Base-by-base conservation (phyloP, 2,888 invertebrate species). In the Panzeria rudis region DNA sequence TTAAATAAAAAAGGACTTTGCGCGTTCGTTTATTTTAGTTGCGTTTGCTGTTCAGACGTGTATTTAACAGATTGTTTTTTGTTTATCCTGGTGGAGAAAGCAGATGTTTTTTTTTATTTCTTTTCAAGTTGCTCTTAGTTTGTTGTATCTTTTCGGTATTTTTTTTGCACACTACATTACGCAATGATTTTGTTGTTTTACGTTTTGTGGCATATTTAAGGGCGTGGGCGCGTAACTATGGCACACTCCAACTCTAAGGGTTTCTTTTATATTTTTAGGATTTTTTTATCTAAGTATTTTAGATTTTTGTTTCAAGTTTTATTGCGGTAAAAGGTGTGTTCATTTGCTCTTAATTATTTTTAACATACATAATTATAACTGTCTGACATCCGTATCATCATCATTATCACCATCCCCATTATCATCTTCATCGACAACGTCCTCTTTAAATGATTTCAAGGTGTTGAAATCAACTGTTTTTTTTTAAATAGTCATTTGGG, bases 341-440 rank as follows among this genome's bases (percentile, higher is more conserved):
- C 77, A 66, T 84, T 83, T 84, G 73, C 88, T 86, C 86, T 86
- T 90, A 89, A 89, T 90, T 90, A 88, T 90, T 79, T 62, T 80
- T 59, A 59, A 73, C 59, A 80, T 17, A 68, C 38, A 80, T 82
- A 76, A 76, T 75, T 59, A 61, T 72, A 41, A 47, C 9, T 71
- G 75, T 75, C 73, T 66, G 78, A 85, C 83, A 75, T 78, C 68
- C 71, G 35, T 80, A 86, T 68, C 79, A 77, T 72, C 68, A 76
- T 15, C 41, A 38, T 64, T 20, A 20, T 17, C n/a, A 52, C 15
- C 71, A 79, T 83, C 54, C 15, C 38, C 7, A 29, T 25, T 41
- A 59, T 35, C 47, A 47, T 54, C 23, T n/a, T 47, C 32, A 23
- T 23, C 15, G 15, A 3, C 38, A 56, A 47, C 38, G 75, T 79